A percentile compares a stretch with the other conserved stretches of the same genome.
These are phyloP conservation scores for Oxyscelio sp. DNA, from an alignment of 2,888 invertebrate species.

Conservation along the genomic window DNA sequence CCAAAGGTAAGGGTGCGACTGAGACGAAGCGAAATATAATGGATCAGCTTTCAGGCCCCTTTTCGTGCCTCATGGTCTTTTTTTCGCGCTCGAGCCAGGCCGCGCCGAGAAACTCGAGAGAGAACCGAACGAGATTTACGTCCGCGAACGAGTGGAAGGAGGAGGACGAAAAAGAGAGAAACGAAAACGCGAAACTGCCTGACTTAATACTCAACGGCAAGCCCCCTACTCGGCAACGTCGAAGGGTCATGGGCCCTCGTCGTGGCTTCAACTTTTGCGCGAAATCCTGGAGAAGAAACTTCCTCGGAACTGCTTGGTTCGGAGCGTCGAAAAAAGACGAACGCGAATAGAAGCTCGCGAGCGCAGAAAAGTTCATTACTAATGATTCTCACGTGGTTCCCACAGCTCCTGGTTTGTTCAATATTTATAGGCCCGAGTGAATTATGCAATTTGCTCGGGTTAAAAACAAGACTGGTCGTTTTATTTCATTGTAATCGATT, in stretches of 20 bases:
- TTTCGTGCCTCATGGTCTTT: conserved; percentile 54
- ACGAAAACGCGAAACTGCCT: conserved; percentile 63
- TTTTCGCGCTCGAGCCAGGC: conserved; percentile 55
- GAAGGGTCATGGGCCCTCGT: conserved; percentile 59
- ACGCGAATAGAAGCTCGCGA: conserved; percentile 38
- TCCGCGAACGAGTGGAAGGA: conserved; percentile 38
- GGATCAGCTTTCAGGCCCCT: conserved; percentile 74
- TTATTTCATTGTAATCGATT: conserved; percentile 3
- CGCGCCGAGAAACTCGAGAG: conserved; percentile 47
- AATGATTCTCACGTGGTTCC: conserved; percentile 28
- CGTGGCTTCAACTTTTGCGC: conserved; percentile 40
- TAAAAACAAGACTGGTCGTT: conserved; percentile 28
- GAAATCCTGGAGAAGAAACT: conserved; percentile 33
- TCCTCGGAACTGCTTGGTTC: conserved; percentile 17
- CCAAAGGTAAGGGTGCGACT: background rate
- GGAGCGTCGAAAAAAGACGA: conserved; percentile 36
- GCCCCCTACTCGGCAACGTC: conserved; percentile 45
- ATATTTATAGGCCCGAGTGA: conserved; percentile 39
- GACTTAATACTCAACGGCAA: conserved; percentile 50
- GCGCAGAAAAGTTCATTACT: conserved; percentile 30
- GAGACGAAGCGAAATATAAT: conserved; percentile 67
- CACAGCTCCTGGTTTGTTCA: conserved; percentile 25
- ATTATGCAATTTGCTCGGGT: conserved; percentile 5
- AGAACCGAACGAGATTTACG: conserved; percentile 67
- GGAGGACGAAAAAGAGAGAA: conserved; percentile 60